A percentile compares a stretch with the other conserved stretches of the same genome.
phyloP scores from a whole-genome alignment of 2,888 invertebrate species.

The Trichogramma evanescens region DNA sequence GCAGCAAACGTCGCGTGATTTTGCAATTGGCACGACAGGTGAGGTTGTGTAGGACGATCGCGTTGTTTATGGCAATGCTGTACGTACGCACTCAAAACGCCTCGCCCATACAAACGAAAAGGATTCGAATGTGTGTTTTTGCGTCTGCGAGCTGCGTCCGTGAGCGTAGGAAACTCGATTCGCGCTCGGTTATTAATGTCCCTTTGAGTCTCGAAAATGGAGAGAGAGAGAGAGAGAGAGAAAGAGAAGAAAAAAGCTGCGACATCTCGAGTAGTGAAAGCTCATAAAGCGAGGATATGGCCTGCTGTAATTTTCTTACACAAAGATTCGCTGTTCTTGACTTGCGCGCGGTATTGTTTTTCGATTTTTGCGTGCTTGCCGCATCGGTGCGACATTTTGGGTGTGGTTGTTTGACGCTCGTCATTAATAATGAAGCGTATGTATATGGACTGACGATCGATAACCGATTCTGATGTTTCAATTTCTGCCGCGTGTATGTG shows the following conservation, averaged over 20 bases:
- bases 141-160: too few relatives aligned
- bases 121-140: too few relatives aligned
- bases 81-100: constrained; percentile 24
- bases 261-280: constrained; percentile 15
- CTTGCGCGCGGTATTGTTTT: not conserved
- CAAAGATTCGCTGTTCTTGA: constrained; percentile 11
- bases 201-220: constrained; percentile 2
- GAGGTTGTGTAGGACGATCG: constrained; percentile 43
- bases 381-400: not conserved
- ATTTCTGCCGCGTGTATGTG: not conserved
- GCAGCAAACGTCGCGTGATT: constrained; percentile 23
- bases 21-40: constrained; percentile 40
- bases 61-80: constrained; percentile 39
- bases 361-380: not conserved
- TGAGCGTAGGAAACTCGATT: constrained; percentile 18
- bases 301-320: constrained; percentile 13
- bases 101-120: constrained; percentile 34
- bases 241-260: not conserved
- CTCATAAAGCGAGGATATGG: constrained; percentile 16
- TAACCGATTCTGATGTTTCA: constrained; percentile 6
- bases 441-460: not conserved
- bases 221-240: constrained; percentile 1
- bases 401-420: not conserved
- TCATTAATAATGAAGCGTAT: constrained; percentile 9
- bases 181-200: constrained; percentile 20